A percentile compares a stretch with the other conserved stretches of the same genome.
Conservation (phyloP, 2,797 vertebrate species). For the Peromyscus attwateri region DNA sequence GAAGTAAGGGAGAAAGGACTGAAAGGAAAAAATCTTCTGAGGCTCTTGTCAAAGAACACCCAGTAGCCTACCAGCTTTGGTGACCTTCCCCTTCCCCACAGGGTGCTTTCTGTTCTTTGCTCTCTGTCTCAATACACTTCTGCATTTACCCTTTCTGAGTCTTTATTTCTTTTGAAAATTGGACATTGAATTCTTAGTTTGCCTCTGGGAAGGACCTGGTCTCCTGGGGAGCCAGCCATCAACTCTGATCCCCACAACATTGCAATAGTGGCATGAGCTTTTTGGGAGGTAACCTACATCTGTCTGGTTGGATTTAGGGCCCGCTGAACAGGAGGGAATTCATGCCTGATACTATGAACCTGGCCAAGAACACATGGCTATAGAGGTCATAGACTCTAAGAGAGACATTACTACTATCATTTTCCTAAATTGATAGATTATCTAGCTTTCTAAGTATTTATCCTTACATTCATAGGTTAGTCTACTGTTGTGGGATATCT, state of each 20-base stretch:
- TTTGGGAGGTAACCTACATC: too few species aligned
- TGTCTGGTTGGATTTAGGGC: background rate
- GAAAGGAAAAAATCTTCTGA: background rate
- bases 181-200: background rate
- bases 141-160: background rate
- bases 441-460: background rate
- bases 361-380: background rate
- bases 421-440: background rate
- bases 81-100: background rate
- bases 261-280: background rate
- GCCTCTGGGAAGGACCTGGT: background rate
- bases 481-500: too few species aligned
- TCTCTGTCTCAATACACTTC: background rate
- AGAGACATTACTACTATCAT: too few species aligned
- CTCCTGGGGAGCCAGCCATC: background rate
- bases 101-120: background rate
- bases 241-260: background rate
- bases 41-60: background rate
- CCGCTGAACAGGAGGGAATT: background rate
- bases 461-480: background rate
- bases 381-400: too few species aligned
- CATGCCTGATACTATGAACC: background rate
- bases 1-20: background rate
- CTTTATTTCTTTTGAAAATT: background rate
- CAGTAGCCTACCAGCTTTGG: background rate